Evolutionary conservation across 2,888 invertebrate species (phyloP), one percentile per base, ranked within the genome.

Genomic region (Salpingus planirostris): DNA sequence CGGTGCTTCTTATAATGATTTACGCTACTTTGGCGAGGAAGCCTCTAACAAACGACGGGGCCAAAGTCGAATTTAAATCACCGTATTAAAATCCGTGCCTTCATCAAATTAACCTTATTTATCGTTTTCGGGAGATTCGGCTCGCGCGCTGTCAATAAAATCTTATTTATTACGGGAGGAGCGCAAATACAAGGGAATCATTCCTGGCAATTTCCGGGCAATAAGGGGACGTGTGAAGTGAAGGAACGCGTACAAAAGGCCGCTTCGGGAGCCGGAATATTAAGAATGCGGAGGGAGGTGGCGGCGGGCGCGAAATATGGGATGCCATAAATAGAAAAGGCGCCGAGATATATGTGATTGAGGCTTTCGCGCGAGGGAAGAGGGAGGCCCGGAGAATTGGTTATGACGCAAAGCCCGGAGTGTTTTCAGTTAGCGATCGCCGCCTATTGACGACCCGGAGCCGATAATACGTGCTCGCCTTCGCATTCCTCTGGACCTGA

Each of bases 281-380:
- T 55, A 55, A 55, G 52, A 53, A 55, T 53, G 47, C 46, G 48
- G 35, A 46, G 50, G 49, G 44, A 40, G 41, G 42, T 46, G 36
- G 35, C 8, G 5, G 18, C 18, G 18, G 5, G 18, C 18, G 18
- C 18, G 18, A 51, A 44, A 51, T 52, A 49, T 48, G 47, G 46
- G 50, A 50, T 50, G 49, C 51, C 52, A 54, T 57, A 58, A 57
- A 58, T 55, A 55, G 54, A 54, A 56, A 53, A 56, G 50, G 50
- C 52, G 50, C 49, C 44, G 49, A 50, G 52, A 57, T 57, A 55
- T 57, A 53, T 52, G 53, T 51, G 52, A 55, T 50, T 52, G 54
- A 50, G 50, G 51, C 51, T 50, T 50, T 49, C 47, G 43, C 33
- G 40, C 33, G 40, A 50, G 50, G 50, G 49, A 51, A 49, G 47